Conservation (phyloP, 2,113 vertebrate genomes). For the Silurus asotus region DNA sequence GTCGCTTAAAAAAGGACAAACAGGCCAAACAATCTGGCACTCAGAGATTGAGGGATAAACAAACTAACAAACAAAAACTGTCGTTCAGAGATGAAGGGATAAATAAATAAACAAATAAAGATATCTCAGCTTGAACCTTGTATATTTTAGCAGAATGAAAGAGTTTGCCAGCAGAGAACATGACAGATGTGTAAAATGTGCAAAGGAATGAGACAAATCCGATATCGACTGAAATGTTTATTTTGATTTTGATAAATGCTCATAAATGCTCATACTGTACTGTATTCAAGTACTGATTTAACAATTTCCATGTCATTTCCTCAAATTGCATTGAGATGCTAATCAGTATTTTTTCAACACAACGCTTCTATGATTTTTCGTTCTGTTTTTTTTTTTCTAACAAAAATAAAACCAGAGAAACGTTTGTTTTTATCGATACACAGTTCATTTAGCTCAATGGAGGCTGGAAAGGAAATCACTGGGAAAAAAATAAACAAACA, state of each 20-base stretch:
- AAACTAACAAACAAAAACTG: not conserved
- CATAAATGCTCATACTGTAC: conserved; percentile 39
- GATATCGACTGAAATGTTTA: conserved; percentile 59
- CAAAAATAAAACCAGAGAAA: conserved; percentile 44
- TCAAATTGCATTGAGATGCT: conserved; percentile 34
- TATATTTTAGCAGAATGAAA: not conserved
- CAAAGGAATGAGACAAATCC: conserved; percentile 28
- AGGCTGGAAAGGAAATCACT: conserved; percentile 59
- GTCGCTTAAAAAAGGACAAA: not conserved
- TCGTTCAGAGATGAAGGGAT: not conserved
- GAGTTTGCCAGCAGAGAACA: not conserved
- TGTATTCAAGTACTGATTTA: conserved; percentile 56
- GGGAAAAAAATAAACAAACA: conserved; percentile 63
- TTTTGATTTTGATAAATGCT: conserved; percentile 33
- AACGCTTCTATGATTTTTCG: conserved; percentile 48
- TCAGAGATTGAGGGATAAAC: not conserved
- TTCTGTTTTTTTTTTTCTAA: conserved; percentile 38
- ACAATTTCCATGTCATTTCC: conserved; percentile 52
- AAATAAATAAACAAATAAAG: not conserved
- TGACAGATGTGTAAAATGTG: not conserved
- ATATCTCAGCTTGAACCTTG: not conserved
- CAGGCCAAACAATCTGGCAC: not conserved
- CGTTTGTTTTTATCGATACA: conserved; percentile 30
- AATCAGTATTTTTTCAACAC: conserved; percentile 44
- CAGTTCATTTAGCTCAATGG: conserved; percentile 49